These are phyloP conservation scores for Pongo abelii DNA, from an alignment of 2,113 vertebrate genomes.

Conservation along the genomic window DNA sequence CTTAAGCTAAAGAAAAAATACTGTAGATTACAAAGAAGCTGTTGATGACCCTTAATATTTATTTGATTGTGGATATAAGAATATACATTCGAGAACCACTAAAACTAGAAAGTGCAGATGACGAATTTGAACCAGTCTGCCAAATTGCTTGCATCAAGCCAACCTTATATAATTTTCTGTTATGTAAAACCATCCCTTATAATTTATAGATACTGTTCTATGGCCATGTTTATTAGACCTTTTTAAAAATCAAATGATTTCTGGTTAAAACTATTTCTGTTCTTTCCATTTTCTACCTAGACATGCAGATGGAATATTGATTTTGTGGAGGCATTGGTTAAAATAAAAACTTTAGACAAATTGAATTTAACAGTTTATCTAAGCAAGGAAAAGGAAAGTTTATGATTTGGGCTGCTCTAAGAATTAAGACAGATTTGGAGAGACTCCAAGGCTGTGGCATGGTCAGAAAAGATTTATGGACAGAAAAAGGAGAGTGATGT, in stretches of 20 bases:
- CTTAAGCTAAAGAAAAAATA: neutral
- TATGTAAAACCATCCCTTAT: neutral
- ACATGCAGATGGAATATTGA: constrained; percentile 13
- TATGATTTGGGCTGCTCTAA: neutral
- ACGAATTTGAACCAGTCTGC: constrained; percentile 13
- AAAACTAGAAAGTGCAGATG: constrained; percentile 13
- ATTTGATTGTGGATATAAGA: constrained; percentile 27
- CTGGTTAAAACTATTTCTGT: constrained; percentile 9
- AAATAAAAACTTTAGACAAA: neutral
- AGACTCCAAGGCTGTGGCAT: neutral
- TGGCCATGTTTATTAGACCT: neutral
- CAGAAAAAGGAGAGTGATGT: neutral
- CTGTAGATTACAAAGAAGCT: neutral
- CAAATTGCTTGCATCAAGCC: constrained; percentile 16
- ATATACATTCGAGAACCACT: neutral
- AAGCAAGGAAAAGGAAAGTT: neutral
- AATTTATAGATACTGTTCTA: neutral
- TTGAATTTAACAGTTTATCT: neutral
- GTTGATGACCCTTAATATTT: neutral
- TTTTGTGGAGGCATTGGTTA: constrained; percentile 13
- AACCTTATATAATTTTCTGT: constrained; percentile 22
- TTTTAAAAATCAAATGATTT: neutral
- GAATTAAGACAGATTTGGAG: neutral
- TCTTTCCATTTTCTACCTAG: constrained; percentile 25
- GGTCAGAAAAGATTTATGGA: neutral